Evolutionary conservation across 2,113 vertebrate species (phyloP).

Genomic region (Physeter macrocephalus): DNA sequence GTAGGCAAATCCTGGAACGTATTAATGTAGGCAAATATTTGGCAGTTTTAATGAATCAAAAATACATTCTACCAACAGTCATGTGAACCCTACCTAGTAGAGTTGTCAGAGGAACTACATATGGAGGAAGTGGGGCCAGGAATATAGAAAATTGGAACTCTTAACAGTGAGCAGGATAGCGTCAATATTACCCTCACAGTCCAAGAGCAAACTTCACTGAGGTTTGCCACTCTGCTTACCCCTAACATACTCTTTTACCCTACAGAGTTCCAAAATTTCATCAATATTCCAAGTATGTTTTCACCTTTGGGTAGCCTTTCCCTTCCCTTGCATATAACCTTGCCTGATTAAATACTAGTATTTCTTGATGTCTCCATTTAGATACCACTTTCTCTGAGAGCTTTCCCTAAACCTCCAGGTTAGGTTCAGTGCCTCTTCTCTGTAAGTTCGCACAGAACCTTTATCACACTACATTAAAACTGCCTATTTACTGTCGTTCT

Average conservation of each 20-base stretch:
- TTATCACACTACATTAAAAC: neutral
- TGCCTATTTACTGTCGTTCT: neutral
- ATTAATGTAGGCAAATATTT: neutral
- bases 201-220: neutral
- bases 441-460: neutral
- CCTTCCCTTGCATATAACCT: neutral
- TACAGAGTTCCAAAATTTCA: neutral
- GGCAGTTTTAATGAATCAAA: neutral
- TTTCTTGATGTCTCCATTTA: neutral
- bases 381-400: neutral
- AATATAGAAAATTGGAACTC: neutral
- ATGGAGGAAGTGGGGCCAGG: neutral
- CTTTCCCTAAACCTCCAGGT: neutral
- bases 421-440: neutral
- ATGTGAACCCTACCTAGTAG: neutral
- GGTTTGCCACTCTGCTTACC: neutral
- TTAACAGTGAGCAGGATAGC: neutral
- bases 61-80: neutral
- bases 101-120: neutral
- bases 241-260: neutral
- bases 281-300: neutral
- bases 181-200: neutral
- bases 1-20: neutral
- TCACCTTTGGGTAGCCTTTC: neutral
- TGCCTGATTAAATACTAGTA: neutral